These are phyloP conservation scores for Xenopus laevis DNA, from an alignment of 2,113 vertebrate genomes.

Conservation along the genomic window DNA sequence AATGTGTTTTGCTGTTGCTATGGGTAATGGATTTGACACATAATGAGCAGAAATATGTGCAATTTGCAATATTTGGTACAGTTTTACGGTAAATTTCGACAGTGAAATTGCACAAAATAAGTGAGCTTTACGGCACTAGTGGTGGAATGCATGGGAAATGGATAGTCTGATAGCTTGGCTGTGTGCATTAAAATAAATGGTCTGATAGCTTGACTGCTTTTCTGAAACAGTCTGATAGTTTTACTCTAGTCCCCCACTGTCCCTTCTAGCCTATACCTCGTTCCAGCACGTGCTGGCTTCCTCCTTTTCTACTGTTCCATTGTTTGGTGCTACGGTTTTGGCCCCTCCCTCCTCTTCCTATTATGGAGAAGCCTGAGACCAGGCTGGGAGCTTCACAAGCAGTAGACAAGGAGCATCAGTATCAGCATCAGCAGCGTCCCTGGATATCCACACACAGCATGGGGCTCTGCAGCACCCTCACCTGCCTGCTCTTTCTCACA, in stretches of 20 bases:
- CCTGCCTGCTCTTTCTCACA: conserved; percentile 33
- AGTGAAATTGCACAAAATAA: too few relatives aligned
- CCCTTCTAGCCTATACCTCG: conserved; percentile 1
- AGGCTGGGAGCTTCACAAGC: conserved; percentile 31
- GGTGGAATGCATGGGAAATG: too few relatives aligned
- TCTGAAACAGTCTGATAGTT: too few relatives aligned
- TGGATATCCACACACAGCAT: conserved; percentile 40
- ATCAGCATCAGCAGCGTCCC: conserved; percentile 29
- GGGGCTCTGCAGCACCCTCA: conserved; percentile 38
- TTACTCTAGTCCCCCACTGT: neutral
- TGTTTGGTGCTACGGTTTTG: conserved; percentile 6
- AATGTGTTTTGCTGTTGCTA: too few relatives aligned
- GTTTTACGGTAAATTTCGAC: too few relatives aligned
- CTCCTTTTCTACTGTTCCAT: conserved; percentile 20
- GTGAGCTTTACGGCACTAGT: too few relatives aligned
- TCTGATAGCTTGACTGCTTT: too few relatives aligned
- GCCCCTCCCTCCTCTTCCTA: conserved; percentile 32
- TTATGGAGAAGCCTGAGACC: conserved; percentile 39
- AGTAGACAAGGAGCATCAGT: conserved; percentile 32
- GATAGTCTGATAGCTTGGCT: too few relatives aligned
- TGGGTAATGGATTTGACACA: too few relatives aligned
- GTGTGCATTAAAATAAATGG: too few relatives aligned
- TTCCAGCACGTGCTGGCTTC: conserved; percentile 30
- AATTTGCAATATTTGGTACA: too few relatives aligned
- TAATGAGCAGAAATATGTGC: too few relatives aligned